phyloP scores from a whole-genome alignment of 2,113 vertebrate species.

The Capricornis sumatraensis region DNA sequence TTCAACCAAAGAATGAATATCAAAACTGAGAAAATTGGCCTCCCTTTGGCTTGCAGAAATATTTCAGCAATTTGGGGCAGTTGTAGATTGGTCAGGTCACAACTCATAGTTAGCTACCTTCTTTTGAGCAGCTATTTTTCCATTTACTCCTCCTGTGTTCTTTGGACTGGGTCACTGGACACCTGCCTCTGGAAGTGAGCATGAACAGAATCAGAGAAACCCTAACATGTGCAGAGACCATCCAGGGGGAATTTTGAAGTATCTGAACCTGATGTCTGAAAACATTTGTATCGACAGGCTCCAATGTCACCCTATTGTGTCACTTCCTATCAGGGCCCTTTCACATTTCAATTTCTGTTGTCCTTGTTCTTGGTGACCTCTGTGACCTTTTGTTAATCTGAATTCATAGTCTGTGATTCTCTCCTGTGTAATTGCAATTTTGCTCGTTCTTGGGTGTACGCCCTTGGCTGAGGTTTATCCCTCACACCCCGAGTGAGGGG shows the following conservation, averaged over 20 bases:
- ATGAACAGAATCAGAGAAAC: neutral
- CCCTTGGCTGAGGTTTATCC: neutral
- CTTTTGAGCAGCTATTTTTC: neutral
- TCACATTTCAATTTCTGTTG: neutral
- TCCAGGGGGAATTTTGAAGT: too few relatives aligned
- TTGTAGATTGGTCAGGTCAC: neutral
- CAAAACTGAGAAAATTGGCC: neutral
- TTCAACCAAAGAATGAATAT: neutral
- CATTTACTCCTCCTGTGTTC: too few relatives aligned
- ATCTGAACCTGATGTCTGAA: neutral
- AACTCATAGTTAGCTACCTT: neutral
- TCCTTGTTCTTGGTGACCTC: neutral
- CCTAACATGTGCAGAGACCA: fast-evolving
- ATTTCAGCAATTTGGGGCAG: neutral
- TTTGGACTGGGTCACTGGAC: neutral
- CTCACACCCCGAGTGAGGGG: fast-evolving
- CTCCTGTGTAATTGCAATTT: neutral
- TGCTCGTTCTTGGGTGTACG: fast-evolving
- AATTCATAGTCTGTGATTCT: neutral
- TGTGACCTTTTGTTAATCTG: neutral
- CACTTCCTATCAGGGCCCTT: neutral
- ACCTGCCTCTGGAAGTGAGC: neutral
- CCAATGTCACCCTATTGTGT: neutral
- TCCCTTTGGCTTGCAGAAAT: neutral
- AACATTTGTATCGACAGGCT: too few relatives aligned